Percentiles rank a stretch among this genome's conserved stretches.
These are phyloP conservation scores for Otus scops DNA, from an alignment of 2,797 vertebrate genomes.

Conservation along the genomic window DNA sequence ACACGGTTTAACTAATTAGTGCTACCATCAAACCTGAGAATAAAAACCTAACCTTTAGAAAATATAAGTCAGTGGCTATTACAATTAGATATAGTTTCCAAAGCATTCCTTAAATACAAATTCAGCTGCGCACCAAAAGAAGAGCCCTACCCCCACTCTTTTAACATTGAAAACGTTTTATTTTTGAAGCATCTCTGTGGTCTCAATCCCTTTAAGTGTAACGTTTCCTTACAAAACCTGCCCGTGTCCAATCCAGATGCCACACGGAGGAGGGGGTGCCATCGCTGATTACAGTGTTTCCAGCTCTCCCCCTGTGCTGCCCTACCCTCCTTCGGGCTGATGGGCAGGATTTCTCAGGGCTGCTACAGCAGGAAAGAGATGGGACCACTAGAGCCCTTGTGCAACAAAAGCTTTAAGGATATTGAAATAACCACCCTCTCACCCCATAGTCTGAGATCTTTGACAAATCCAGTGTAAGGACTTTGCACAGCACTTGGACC, in stretches of 20 bases:
- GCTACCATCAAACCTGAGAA: not conserved
- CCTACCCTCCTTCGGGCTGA: not conserved
- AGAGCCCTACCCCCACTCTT: not conserved
- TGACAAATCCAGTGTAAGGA: not conserved
- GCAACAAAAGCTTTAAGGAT: not conserved
- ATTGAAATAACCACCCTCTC: not conserved
- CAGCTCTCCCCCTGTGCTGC: not conserved
- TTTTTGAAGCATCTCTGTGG: not conserved
- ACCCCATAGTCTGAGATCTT: not conserved
- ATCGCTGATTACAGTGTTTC: not conserved
- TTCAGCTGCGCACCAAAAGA: not conserved
- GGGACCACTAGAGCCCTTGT: fast-evolving
- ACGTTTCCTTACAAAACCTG: not conserved
- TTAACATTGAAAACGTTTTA: not conserved
- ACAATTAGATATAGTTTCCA: not conserved
- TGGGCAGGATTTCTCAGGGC: not conserved
- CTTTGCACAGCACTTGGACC: not conserved
- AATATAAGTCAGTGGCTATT: not conserved
- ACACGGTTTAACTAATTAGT: not conserved
- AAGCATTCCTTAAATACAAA: not conserved
- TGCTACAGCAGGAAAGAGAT: not conserved
- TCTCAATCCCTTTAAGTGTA: not conserved
- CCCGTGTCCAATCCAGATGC: not conserved
- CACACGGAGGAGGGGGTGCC: not conserved
- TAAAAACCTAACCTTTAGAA: not conserved